Evolutionary conservation across 2,113 vertebrate species (phyloP).

Genomic region (Smithornis capensis): DNA sequence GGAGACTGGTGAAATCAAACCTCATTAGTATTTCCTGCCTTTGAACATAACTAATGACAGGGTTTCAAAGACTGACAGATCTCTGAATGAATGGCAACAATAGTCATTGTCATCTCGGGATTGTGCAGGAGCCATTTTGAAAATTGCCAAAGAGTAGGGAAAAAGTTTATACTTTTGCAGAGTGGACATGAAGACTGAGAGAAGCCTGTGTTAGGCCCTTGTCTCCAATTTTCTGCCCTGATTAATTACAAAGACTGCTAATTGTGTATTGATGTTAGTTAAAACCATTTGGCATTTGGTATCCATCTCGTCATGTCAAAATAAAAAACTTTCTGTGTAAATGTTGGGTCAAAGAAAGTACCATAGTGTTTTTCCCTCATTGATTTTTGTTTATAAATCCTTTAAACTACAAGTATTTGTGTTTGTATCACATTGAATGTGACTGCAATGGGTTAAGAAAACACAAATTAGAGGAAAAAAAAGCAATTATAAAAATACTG

Average conservation of each 20-base stretch:
- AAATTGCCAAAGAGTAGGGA: constrained; percentile 64
- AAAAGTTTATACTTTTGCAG: constrained; percentile 69
- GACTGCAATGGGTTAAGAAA: background rate
- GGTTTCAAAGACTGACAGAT: constrained; percentile 66
- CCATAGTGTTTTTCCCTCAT: constrained; percentile 43
- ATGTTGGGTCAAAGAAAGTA: constrained; percentile 72
- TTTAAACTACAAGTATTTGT: background rate
- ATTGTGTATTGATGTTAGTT: constrained; percentile 76
- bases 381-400: constrained; percentile 61
- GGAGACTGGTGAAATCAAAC: constrained; percentile 61
- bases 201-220: constrained; percentile 71
- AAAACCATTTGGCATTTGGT: constrained; percentile 71
- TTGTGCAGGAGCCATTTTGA: constrained; percentile 68
- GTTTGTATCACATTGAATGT: background rate
- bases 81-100: constrained; percentile 68
- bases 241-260: constrained; percentile 83
- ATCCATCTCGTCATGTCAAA: constrained; percentile 73
- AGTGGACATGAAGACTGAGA: constrained; percentile 71
- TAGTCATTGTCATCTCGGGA: constrained; percentile 70
- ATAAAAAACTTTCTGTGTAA: constrained; percentile 71
- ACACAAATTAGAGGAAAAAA: background rate
- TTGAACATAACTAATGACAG: constrained; percentile 69
- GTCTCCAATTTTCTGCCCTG: constrained; percentile 86
- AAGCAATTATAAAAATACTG: background rate
- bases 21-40: constrained; percentile 72